Conservation (phyloP, 2,797 vertebrate genomes). For the Lepilemur ruficaudatus region DNA sequence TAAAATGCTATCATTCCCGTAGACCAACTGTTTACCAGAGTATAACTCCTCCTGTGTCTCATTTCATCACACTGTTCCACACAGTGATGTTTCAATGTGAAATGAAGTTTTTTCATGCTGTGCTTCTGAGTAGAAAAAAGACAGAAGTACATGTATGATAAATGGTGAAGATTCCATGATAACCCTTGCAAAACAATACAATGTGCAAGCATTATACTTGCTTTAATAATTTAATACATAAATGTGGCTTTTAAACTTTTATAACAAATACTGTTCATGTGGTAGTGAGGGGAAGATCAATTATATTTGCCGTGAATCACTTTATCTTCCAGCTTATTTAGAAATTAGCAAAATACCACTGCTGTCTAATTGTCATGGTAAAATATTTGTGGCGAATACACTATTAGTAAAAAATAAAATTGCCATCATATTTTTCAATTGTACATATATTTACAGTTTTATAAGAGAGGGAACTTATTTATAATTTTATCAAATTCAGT, state of each 20-base stretch:
- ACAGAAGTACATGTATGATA: slow-evolving; percentile 90
- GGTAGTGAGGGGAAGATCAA: slow-evolving; percentile 71
- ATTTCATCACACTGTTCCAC: slow-evolving; percentile 92
- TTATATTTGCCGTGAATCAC: slow-evolving; percentile 76
- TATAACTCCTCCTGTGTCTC: slow-evolving; percentile 91
- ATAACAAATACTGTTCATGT: slow-evolving; percentile 90
- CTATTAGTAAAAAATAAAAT: slow-evolving; percentile 64
- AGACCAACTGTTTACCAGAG: slow-evolving; percentile 89
- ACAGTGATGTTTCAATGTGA: slow-evolving; percentile 92
- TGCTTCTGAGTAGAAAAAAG: slow-evolving; percentile 91
- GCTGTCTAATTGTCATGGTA: slow-evolving; percentile 46
- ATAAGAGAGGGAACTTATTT: slow-evolving; percentile 23
- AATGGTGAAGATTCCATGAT: slow-evolving; percentile 88
- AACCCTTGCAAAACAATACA: slow-evolving; percentile 89
- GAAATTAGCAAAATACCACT: slow-evolving; percentile 77
- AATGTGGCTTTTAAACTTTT: slow-evolving; percentile 91
- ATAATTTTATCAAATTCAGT: slow-evolving; percentile 48
- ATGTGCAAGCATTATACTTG: slow-evolving; percentile 88
- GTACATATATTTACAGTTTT: slow-evolving; percentile 49
- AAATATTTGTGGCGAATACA: slow-evolving; percentile 63
- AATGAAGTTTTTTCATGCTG: slow-evolving; percentile 94
- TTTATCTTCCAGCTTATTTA: slow-evolving; percentile 78
- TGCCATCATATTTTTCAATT: slow-evolving; percentile 57
- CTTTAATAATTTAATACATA: slow-evolving; percentile 93
- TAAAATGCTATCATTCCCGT: slow-evolving; percentile 92